Base-by-base conservation (phyloP, 2,888 invertebrate genomes). In the Cryptosula pallasiana region DNA sequence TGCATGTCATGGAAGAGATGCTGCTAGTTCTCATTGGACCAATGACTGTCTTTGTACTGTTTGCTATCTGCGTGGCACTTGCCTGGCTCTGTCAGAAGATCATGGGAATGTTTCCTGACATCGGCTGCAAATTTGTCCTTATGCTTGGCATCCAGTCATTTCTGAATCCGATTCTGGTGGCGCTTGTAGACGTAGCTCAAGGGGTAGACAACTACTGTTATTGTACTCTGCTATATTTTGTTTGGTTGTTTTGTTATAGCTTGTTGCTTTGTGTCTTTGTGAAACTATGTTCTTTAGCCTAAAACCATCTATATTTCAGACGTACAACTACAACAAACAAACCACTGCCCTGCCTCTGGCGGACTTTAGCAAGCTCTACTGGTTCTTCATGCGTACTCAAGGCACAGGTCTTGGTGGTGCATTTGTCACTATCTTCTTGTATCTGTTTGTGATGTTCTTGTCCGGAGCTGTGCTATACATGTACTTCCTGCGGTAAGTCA, bases 331-430 rank as follows among this genome's bases (percentile, higher is more conserved):
- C n/a, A 32, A 25, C 13, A 32, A 25, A 5, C 13, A 29, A 5
- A 32, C 63, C 9, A 63, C 63, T 25, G 2, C 63, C 3, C 63
- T 25, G 32, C 63, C 82, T 0, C 79, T 81, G 16, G 82, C 79
- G 3, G 83, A 83, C 73, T 81, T 77, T 71, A 78, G 78, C 69
- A 83, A 83, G 77, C 77, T 83, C 55, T 83, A 81, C 78, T 83
- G 79, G 77, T 79, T 81, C 73, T 83, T 81, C 75, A 69, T 77
- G 35, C 73, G 78, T n/a, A 75, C 79, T 1, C 79, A 83, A 75
- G 82, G 82, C 1, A 79, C 80, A 0, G 83, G 83, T 2, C 73
- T 83, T 69, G 78, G 79, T 1, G 82, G 83, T 0, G 77, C 81
- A n/a, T 79, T 83, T 73, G 78, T 83, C 72, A 79, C 81, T 0